Percentiles rank a stretch among this genome's conserved stretches.
phyloP scores from a whole-genome alignment of 1,140 invertebrate genomes.

The Drosophila albomicans region DNA sequence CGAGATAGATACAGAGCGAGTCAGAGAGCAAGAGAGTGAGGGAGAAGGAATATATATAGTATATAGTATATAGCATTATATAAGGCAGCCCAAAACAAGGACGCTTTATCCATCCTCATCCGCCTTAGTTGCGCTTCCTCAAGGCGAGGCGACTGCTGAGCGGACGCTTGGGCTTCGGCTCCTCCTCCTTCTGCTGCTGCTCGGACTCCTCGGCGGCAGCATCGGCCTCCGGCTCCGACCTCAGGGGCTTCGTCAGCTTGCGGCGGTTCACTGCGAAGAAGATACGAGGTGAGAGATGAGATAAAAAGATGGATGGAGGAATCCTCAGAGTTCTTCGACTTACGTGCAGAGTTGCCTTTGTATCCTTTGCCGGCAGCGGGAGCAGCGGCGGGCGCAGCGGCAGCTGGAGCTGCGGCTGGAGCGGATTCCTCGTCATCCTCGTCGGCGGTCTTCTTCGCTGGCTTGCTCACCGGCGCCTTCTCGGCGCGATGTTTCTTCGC shows the following conservation, averaged over 20 bases:
- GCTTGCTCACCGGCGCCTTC: conserved; percentile 74
- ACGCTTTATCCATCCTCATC: not conserved
- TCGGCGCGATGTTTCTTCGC: conserved; percentile 85
- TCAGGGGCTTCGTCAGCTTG: conserved; percentile 71
- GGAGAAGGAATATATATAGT: conserved; percentile 3
- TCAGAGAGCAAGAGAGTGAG: not conserved
- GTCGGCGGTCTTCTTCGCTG: conserved; percentile 66
- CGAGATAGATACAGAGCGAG: not conserved
- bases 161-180: conserved; percentile 75
- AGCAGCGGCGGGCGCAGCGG: conserved; percentile 58
- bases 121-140: conserved; percentile 76
- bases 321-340: conserved; percentile 29
- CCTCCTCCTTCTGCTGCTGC: conserved; percentile 80
- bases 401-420: conserved; percentile 44
- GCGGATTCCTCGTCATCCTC: conserved; percentile 58
- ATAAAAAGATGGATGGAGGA: not conserved
- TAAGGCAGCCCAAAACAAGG: no score
- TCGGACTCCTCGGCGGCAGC: conserved; percentile 77
- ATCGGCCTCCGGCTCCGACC: conserved; percentile 73
- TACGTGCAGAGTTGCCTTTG: conserved; percentile 76
- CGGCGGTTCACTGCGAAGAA: conserved; percentile 66
- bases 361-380: conserved; percentile 64
- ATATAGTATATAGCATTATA: not conserved
- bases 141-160: conserved; percentile 67
- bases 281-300: not conserved